These are phyloP conservation scores for Holothuria glaberrima DNA, from an alignment of 35 echinoderm and acorn worm genomes.

Conservation along the genomic window DNA sequence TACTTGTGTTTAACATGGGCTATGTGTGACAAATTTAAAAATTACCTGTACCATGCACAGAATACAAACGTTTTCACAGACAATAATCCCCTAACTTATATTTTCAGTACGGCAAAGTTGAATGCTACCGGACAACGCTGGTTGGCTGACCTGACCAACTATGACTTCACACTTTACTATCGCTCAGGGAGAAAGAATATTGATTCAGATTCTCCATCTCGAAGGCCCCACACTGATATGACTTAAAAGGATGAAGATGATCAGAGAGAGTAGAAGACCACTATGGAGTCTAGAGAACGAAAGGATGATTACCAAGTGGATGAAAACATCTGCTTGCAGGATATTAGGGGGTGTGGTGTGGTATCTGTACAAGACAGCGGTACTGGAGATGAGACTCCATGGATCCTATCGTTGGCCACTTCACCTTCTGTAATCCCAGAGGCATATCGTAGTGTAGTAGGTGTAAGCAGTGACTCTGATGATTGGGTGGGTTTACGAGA, in stretches of 20 bases:
- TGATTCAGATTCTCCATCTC: slow-evolving; percentile 57
- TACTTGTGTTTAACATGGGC: slow-evolving; percentile 59
- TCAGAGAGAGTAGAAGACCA: slow-evolving; percentile 28
- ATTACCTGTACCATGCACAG: slow-evolving; percentile 48
- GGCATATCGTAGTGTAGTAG: neutral
- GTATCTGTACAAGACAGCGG: neutral
- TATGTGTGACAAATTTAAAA: slow-evolving; percentile 33
- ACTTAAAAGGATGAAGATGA: neutral
- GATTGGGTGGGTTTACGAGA: neutral
- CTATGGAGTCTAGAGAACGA: slow-evolving; percentile 9
- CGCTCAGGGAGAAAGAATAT: slow-evolving; percentile 35
- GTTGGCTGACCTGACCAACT: slow-evolving; percentile 59
- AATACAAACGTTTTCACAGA: slow-evolving; percentile 63
- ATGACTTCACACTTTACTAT: slow-evolving; percentile 65
- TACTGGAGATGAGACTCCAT: neutral
- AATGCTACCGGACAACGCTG: slow-evolving; percentile 66
- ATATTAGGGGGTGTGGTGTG: neutral
- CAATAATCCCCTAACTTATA: slow-evolving; percentile 76
- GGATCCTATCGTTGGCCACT: neutral
- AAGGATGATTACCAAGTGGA: neutral
- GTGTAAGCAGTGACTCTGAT: neutral
- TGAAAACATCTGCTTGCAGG: neutral
- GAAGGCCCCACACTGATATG: neutral
- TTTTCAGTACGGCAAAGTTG: slow-evolving; percentile 61
- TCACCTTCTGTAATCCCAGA: neutral